Evolutionary conservation across 2,113 vertebrate species (phyloP), one percentile per base, ranked within the genome.

Genomic region (Sorex araneus): DNA sequence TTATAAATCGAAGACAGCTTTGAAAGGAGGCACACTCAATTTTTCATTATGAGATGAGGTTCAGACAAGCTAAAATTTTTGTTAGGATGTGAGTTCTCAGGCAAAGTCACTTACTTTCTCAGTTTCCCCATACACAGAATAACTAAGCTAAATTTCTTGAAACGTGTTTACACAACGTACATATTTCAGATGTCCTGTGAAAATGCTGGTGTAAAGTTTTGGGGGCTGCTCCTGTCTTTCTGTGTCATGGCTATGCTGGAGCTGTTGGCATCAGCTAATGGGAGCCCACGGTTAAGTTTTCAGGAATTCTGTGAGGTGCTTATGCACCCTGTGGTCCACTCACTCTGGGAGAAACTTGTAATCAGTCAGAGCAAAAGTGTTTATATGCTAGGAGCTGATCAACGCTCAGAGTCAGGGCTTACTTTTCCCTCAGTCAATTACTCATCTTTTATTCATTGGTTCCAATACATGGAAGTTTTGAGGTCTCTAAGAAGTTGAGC

Each of bases 11-110:
- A 75, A 32, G 63, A 83, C 43, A 21, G 13, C 27, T 84, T 64
- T 63, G 63, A 71, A 77, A 23, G 8, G 27, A 78, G 34, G 36
- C 64, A 76, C 1, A 7, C 36, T 50, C 47, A n/a, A 66, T 27
- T 5, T 60, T 83, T 28, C 78, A 47, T 66, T 73, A 69, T 0
- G 36, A 25, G 25, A 28, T 32, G 34, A 78, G 69, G 60, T 34
- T 71, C 45, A 27, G 30, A 80, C 79, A 32, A 70, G 30, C 25
- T 87, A 34, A 32, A 27, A 71, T 71, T 32, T 66, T 54, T 11
- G 2, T 64, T 84, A 86, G 40, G 45, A 63, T 75, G 60, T 80
- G n/a, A 92, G 57, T 70, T 84, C 34, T 47, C 80, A 15, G 67
- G 10, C 18, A 60, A 80, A 92, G 45, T 50, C 50, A 69, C 8